Evolutionary conservation across 2,113 vertebrate species (phyloP).

Genomic region (sheep (Ovis aries)): ARS-UI_Ramb_v3.0 NC_056079.1:12498501-12499000

Average conservation of each 20-base stretch:
- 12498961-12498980: background rate
- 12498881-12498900: background rate
- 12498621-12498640: background rate
- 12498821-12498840: background rate
- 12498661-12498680: background rate
- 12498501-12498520: rapidly evolving
- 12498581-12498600: background rate
- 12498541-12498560: background rate
- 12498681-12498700: background rate
- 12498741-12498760: background rate
- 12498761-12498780: background rate
- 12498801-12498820: background rate
- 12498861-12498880: background rate
- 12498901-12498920: conserved; percentile 26
- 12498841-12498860: background rate
- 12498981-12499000: background rate
- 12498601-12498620: background rate
- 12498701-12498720: background rate
- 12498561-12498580: background rate
- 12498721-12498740: background rate
- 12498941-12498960: background rate
- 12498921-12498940: background rate
- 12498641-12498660: background rate
- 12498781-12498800: background rate
- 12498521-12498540: background rate